phyloP scores from a whole-genome alignment of 1,140 invertebrate species.

The Drosophila arizonae region DNA sequence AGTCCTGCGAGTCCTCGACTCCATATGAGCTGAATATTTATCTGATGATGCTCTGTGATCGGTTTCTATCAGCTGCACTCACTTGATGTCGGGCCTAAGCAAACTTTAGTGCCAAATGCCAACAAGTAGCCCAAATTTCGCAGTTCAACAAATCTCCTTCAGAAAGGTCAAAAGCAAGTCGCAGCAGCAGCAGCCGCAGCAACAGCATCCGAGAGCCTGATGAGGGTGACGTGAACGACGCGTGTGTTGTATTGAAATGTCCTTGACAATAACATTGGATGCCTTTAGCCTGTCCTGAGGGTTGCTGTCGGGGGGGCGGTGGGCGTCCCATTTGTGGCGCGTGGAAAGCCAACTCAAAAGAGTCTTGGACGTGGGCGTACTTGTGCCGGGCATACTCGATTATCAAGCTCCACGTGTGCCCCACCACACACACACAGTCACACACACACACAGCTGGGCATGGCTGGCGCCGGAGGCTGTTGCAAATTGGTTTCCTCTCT shows the following conservation, averaged over 20 bases:
- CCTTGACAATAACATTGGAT: conserved; percentile 80
- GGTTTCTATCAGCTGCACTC: neutral
- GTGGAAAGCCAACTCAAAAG: conserved; percentile 23
- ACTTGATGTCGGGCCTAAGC: neutral
- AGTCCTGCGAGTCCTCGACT: neutral
- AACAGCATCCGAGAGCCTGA: conserved; percentile 42
- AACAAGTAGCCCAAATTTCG: conserved; percentile 34
- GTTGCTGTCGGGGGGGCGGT: neutral
- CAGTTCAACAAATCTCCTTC: conserved; percentile 67
- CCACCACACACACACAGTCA: too few species aligned
- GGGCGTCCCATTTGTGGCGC: conserved; percentile 40
- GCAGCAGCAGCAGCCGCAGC: conserved; percentile 36
- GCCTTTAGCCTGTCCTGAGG: conserved; percentile 34
- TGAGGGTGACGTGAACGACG: conserved; percentile 44
- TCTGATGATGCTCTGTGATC: neutral
- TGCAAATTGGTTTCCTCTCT: neutral
- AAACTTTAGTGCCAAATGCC: conserved; percentile 8
- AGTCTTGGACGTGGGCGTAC: conserved; percentile 8
- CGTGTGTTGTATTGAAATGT: conserved; percentile 74
- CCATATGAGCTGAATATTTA: neutral
- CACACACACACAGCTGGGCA: conserved; percentile 14
- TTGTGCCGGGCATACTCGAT: conserved; percentile 44
- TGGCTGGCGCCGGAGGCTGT: neutral
- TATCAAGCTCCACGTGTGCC: conserved; percentile 71
- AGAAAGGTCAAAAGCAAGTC: conserved; percentile 73